Conservation (phyloP, 2,888 invertebrate genomes). For the Netelia fuscicornis region DNA sequence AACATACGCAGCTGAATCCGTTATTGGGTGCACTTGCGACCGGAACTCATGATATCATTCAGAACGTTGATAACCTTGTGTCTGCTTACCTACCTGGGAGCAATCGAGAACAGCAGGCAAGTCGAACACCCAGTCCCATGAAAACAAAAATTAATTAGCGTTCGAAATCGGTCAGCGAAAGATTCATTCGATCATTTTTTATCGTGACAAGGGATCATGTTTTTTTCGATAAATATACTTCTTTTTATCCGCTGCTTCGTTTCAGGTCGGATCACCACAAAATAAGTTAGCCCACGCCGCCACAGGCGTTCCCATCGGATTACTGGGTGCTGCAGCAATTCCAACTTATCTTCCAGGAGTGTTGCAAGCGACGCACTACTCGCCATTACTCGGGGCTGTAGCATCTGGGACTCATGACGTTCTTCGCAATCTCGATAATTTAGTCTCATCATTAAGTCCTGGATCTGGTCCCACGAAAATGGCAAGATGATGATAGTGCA, state of each 20-base stretch:
- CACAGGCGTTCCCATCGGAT: slow-evolving; percentile 27
- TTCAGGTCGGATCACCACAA: neutral
- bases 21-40: neutral
- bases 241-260: neutral
- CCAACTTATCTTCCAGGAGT: slow-evolving; percentile 31
- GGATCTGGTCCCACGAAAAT: neutral
- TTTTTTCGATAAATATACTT: neutral
- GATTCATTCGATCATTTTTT: neutral
- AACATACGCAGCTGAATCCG: neutral
- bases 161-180: neutral
- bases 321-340: slow-evolving; percentile 23
- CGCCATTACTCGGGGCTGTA: slow-evolving; percentile 25
- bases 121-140: neutral
- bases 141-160: neutral
- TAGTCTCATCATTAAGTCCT: neutral
- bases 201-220: neutral
- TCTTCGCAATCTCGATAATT: slow-evolving; percentile 9
- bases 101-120: neutral
- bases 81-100: slow-evolving; percentile 18
- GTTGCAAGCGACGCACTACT: slow-evolving; percentile 12
- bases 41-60: slow-evolving; percentile 1
- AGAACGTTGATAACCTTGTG: neutral
- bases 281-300: neutral
- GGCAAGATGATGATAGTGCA: slow-evolving; percentile 25
- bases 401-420: neutral